A percentile compares a stretch with the other conserved stretches of the same genome.
Evolutionary conservation across 2,888 invertebrate species (phyloP).

Genomic region (Eumacrocentrus americanus): DNA sequence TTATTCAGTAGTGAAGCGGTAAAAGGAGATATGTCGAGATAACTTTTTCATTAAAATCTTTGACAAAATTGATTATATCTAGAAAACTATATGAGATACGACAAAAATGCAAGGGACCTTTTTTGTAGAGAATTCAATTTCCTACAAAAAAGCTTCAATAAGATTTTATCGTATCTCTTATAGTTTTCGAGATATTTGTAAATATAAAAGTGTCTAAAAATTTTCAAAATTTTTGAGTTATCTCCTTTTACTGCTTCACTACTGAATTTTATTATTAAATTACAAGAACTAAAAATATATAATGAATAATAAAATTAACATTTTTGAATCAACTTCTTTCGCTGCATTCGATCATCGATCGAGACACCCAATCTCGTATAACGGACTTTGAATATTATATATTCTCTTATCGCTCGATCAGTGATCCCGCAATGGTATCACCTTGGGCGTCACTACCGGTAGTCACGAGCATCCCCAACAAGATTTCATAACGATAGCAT

Average conservation of each 20-base stretch:
- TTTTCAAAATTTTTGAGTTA: too few species aligned
- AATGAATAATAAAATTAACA: background rate
- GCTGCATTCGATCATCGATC: conserved; percentile 11
- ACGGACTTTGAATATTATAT: conserved; percentile 21
- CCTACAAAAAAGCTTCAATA: background rate
- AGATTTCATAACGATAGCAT: background rate
- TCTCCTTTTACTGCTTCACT: background rate
- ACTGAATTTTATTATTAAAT: too few species aligned
- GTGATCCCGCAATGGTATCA: conserved; percentile 12
- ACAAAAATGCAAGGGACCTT: too few species aligned
- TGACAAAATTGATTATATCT: too few species aligned
- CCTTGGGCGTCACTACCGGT: conserved; percentile 28
- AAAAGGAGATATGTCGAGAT: too few species aligned
- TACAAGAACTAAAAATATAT: too few species aligned
- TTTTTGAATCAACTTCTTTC: background rate
- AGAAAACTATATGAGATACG: too few species aligned
- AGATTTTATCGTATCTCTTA: background rate
- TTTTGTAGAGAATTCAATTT: too few species aligned
- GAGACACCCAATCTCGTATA: conserved; percentile 6
- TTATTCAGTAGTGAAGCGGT: too few species aligned
- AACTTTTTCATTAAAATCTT: too few species aligned
- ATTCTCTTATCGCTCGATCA: conserved; percentile 31
- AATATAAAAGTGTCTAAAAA: too few species aligned
- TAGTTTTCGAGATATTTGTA: too few species aligned
- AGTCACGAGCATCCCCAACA: conserved; percentile 16